Base-by-base conservation (phyloP, 37 sponge, comb jelly and placozoan species). In the Cliona cf. orientalis region DNA sequence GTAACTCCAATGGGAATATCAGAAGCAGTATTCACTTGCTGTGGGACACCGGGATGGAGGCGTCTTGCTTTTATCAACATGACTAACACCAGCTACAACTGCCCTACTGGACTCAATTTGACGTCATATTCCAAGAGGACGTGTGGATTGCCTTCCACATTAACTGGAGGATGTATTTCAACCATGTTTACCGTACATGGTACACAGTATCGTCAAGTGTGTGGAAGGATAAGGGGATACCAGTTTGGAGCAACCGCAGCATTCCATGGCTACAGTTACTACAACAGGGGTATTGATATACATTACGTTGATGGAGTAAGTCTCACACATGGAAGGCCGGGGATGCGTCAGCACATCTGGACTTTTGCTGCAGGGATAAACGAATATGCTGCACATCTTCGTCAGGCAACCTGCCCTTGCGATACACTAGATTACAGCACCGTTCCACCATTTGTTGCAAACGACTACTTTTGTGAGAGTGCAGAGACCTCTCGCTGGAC, bases 401-500 rank as follows among this genome's bases (percentile, higher is more conserved):
- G 23, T 61, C 28, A 65, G 35, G 2, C 3, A 3, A 37, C 3
- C 1, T 71, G 72, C 31, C 72, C 72, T 19, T 71, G 72, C 42
- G 45, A 31, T 33, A 21, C 43, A 31, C 2, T 2, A 2, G 28
- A 3, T n/a, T 17, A 1, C 17, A 17, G 31, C 3, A 2, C 2
- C 19, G 5, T 71, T 21, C 42, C 45, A 1, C 31, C 72, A 21
- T 71, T 71, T 19, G 49, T 71, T 38, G 72, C 45, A 31, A 71
- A 45, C 42, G 72, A 71, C 72, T 71, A 38, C 6, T 71, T 71
- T 29, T 71, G 72, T 71, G 72, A 71, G 49, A 46, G 46, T 42
- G 72, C 45, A 19, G 31, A 71, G n/a, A n/a, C n/a, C n/a, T n/a
- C n/a, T n/a, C n/a, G n/a, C n/a, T n/a, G n/a, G n/a, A n/a, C n/a